phyloP scores from a whole-genome alignment of 2,888 invertebrate species.

The Furcula furcula region DNA sequence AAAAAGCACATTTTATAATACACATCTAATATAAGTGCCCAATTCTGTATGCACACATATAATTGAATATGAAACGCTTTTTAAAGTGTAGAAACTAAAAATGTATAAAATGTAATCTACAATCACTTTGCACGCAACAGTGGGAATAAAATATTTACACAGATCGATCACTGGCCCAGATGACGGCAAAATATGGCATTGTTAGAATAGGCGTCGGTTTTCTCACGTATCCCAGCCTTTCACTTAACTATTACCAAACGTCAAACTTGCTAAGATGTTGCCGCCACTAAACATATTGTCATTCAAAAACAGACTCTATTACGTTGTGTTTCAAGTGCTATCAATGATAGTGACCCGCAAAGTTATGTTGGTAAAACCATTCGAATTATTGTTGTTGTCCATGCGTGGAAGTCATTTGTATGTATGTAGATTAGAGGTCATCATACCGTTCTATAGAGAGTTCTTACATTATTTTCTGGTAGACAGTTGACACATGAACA shows the following conservation, averaged over 20 bases:
- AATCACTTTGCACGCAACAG: constrained; percentile 54
- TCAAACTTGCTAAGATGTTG: constrained; percentile 29
- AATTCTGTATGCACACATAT: no score
- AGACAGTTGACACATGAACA: constrained; percentile 56
- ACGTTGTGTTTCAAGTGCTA: constrained; percentile 16
- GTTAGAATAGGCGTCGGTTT: constrained; percentile 74
- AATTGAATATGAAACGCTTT: constrained; percentile 18
- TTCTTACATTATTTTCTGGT: constrained; percentile 54
- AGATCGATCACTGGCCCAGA: constrained; percentile 73
- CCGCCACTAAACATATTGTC: constrained; percentile 5
- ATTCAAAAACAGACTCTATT: constrained; percentile 41
- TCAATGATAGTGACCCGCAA: constrained; percentile 5
- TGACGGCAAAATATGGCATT: constrained; percentile 76
- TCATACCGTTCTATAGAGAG: constrained; percentile 64
- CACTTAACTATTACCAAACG: constrained; percentile 76
- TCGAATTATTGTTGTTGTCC: constrained; percentile 74
- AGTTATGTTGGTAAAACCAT: constrained; percentile 39
- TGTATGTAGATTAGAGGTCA: constrained; percentile 78
- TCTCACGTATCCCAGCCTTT: constrained; percentile 77
- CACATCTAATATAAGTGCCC: no score
- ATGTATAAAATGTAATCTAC: constrained; percentile 40
- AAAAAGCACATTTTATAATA: no score
- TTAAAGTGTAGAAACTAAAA: constrained; percentile 12
- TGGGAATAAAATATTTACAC: constrained; percentile 70
- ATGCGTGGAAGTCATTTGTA: constrained; percentile 76